Conservation (phyloP, 2,888 invertebrate genomes). For the Hypena proboscidalis region DNA sequence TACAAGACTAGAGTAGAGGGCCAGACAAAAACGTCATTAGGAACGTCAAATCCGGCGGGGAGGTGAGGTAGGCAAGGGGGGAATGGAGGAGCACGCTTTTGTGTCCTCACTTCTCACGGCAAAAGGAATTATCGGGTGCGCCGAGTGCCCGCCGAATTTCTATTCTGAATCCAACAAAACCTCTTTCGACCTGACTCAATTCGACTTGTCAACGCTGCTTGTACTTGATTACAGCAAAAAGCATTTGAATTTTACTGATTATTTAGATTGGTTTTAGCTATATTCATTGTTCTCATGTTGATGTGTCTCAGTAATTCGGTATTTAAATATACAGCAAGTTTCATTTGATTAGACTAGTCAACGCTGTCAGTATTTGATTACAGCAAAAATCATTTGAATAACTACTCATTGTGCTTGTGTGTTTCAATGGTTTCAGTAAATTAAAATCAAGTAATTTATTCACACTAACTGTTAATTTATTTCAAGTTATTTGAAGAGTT, state of each 20-base stretch:
- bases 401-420: too few species aligned
- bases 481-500: too few species aligned
- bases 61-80: constrained; percentile 22
- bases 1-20: constrained; percentile 43
- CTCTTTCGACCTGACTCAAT: constrained; percentile 37
- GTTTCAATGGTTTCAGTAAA: too few species aligned
- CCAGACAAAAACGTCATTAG: constrained; percentile 67
- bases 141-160: constrained; percentile 48
- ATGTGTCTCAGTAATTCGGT: too few species aligned
- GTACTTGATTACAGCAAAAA: constrained; percentile 34
- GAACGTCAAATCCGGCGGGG: constrained; percentile 53
- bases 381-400: too few species aligned
- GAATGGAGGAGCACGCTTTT: constrained; percentile 44
- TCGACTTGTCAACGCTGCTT: constrained; percentile 38
- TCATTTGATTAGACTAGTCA: too few species aligned
- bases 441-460: too few species aligned
- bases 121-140: constrained; percentile 55
- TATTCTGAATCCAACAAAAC: constrained; percentile 46
- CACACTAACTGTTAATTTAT: too few species aligned
- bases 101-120: constrained; percentile 44
- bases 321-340: too few species aligned
- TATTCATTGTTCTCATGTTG: too few species aligned
- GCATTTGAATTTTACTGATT: background rate
- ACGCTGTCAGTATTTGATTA: too few species aligned
- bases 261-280: background rate